Evolutionary conservation across 2,797 vertebrate species (phyloP).

Genomic region (Brachyalestes nurse): DNA sequence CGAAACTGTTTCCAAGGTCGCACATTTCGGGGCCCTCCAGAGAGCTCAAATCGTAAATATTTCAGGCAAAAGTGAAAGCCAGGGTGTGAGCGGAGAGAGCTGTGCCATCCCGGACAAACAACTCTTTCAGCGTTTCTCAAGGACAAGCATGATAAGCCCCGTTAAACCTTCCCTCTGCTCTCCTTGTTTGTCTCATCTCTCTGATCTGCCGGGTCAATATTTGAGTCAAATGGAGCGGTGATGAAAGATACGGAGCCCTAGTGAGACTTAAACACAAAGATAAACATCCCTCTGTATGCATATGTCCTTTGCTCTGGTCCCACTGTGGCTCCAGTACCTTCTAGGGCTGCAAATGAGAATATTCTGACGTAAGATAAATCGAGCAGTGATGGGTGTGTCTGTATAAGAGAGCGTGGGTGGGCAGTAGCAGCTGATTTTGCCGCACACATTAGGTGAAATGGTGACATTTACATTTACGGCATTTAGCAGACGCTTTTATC

Average conservation of each 20-base stretch:
- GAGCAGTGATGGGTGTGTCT: too few relatives aligned
- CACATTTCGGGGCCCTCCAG: conserved; percentile 34
- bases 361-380: too few relatives aligned
- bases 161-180: background rate
- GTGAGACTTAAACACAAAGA: background rate
- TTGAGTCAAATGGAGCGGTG: conserved; percentile 27
- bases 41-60: conserved; percentile 47
- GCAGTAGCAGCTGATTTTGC: too few relatives aligned
- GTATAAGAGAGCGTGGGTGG: too few relatives aligned
- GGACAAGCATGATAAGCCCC: background rate
- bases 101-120: conserved; percentile 18
- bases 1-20: conserved; percentile 55
- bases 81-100: conserved; percentile 10
- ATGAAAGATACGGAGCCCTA: conserved; percentile 44
- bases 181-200: background rate
- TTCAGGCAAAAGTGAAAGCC: conserved; percentile 29
- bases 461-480: too few relatives aligned
- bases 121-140: conserved; percentile 1
- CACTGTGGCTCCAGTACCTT: background rate
- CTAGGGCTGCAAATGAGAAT: background rate
- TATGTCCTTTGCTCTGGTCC: conserved; percentile 1
- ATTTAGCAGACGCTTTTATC: too few relatives aligned
- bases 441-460: too few relatives aligned
- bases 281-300: background rate
- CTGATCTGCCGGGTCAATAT: conserved; percentile 22